Percentiles rank a stretch among this genome's conserved stretches.
phyloP scores from a whole-genome alignment of 2,797 vertebrate species.

The Macrochelys suwanniensis region DNA sequence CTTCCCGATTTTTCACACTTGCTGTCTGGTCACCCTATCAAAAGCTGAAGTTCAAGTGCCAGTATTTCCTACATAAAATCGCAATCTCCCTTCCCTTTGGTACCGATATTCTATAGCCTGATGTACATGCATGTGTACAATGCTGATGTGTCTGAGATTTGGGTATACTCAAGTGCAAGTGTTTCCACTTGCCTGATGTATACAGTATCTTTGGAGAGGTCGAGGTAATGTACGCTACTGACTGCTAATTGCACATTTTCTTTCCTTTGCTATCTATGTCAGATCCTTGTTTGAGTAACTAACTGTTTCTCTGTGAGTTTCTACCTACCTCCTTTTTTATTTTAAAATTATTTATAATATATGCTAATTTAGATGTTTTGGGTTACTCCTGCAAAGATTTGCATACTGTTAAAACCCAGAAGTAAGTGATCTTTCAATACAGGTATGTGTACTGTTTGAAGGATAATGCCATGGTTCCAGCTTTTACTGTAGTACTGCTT shows the following conservation, averaged over 20 bases:
- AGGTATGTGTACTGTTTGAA: neutral
- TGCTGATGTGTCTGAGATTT: neutral
- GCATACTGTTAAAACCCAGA: neutral
- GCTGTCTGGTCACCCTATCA: neutral
- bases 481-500: too few relatives aligned
- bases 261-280: neutral
- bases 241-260: neutral
- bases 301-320: rapidly evolving
- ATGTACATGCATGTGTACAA: neutral
- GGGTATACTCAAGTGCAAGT: slow-evolving; percentile 2
- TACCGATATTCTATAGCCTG: neutral
- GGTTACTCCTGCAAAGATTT: neutral
- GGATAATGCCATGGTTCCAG: neutral
- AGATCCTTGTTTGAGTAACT: neutral
- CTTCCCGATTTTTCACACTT: too few relatives aligned
- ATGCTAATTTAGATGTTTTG: neutral
- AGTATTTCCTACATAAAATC: neutral
- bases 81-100: neutral
- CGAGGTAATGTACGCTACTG: neutral
- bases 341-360: too few relatives aligned
- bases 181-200: neutral
- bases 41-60: neutral
- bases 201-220: too few relatives aligned
- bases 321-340: rapidly evolving
- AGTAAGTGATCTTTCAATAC: too few relatives aligned